Conservation (phyloP, 2,113 vertebrate genomes). For the Emberiza fucata region DNA sequence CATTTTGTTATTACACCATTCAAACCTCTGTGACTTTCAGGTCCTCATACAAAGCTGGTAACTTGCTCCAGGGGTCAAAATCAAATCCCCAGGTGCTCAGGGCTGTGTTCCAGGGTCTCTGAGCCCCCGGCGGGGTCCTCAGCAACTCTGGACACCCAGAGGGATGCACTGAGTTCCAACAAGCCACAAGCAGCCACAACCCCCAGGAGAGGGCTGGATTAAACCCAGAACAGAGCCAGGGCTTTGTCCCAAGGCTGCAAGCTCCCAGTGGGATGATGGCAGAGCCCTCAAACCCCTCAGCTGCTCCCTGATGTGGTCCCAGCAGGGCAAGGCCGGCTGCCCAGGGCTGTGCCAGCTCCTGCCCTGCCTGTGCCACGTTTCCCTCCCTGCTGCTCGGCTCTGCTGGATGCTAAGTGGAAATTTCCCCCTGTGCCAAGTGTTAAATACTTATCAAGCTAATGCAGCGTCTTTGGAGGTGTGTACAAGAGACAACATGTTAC, state of each 20-base stretch:
- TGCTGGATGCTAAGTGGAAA: conserved; percentile 50
- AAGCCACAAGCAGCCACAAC: background rate
- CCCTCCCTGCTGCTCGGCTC: background rate
- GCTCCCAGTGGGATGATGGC: background rate
- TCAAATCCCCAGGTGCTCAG: too few relatives aligned
- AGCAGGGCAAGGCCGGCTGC: background rate
- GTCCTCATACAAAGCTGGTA: too few relatives aligned
- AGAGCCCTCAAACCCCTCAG: background rate
- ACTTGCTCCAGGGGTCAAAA: too few relatives aligned
- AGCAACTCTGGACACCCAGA: too few relatives aligned
- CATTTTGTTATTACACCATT: too few relatives aligned
- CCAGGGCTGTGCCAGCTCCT: background rate
- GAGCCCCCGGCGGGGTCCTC: rapidly evolving
- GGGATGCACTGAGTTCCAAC: too few relatives aligned
- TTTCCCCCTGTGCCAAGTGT: conserved; percentile 29
- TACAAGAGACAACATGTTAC: conserved; percentile 59
- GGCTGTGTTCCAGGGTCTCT: too few relatives aligned
- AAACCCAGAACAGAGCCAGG: background rate
- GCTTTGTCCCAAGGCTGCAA: background rate
- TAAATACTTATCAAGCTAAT: conserved; percentile 47
- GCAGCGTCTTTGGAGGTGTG: conserved; percentile 46
- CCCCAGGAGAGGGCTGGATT: background rate
- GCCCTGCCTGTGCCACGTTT: conserved; percentile 15
- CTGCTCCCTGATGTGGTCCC: background rate
- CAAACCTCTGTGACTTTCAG: too few relatives aligned